Evolutionary conservation across 2,888 invertebrate species (phyloP).

Genomic region (Drosophila imparisetae): DNA sequence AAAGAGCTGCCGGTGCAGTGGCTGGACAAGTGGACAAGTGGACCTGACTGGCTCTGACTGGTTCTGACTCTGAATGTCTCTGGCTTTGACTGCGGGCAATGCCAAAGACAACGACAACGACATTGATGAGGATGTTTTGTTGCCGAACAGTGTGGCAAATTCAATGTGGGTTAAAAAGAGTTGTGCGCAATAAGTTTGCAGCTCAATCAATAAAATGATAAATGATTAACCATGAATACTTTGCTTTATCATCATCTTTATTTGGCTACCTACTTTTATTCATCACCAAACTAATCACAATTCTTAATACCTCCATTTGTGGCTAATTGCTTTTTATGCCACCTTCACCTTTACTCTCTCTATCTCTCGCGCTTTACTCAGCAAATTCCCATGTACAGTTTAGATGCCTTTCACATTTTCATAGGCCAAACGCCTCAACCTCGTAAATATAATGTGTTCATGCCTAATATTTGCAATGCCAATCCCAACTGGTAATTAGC

Average conservation of each 20-base stretch:
- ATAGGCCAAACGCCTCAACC: slow-evolving; percentile 20
- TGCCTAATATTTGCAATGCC: slow-evolving; percentile 39
- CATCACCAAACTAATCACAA: slow-evolving; percentile 42
- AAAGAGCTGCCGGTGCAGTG: slow-evolving; percentile 48
- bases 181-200: background rate
- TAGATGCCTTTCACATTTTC: slow-evolving; percentile 49
- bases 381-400: slow-evolving; percentile 13
- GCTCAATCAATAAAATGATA: slow-evolving; percentile 8
- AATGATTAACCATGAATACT: slow-evolving; percentile 3
- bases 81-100: slow-evolving; percentile 43
- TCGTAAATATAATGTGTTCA: slow-evolving; percentile 24
- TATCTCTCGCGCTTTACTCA: background rate
- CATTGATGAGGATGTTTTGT: slow-evolving; percentile 76
- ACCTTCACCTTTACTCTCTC: background rate
- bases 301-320: slow-evolving; percentile 31
- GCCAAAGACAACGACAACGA: slow-evolving; percentile 59
- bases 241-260: background rate
- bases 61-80: slow-evolving; percentile 46
- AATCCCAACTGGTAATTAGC: slow-evolving; percentile 51
- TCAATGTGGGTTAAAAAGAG: background rate
- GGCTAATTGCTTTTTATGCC: slow-evolving; percentile 23
- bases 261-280: background rate
- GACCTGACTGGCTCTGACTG: slow-evolving; percentile 46
- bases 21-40: slow-evolving; percentile 40
- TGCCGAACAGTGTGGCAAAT: slow-evolving; percentile 58